Conservation (phyloP, 2,113 vertebrate species). For the Agelaius phoeniceus region DNA sequence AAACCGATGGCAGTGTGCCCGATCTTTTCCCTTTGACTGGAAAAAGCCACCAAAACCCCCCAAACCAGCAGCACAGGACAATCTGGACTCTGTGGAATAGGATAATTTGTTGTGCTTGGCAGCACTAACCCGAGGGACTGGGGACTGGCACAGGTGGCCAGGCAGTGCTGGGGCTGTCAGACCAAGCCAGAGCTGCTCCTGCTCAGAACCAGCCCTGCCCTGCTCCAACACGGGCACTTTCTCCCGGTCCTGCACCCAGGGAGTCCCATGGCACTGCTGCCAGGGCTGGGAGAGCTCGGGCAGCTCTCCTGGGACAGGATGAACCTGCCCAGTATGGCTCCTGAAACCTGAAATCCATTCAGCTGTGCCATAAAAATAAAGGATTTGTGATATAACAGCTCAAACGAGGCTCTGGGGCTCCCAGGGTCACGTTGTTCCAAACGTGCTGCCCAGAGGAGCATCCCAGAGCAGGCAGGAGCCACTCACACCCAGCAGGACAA, state of each 20-base stretch:
- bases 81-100: background rate
- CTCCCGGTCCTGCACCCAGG: fast-evolving
- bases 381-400: background rate
- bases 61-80: background rate
- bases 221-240: fast-evolving
- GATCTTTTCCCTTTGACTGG: background rate
- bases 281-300: fast-evolving
- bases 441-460: fast-evolving
- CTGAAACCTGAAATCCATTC: background rate
- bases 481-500: fast-evolving
- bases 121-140: background rate
- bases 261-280: fast-evolving
- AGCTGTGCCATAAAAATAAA: fast-evolving
- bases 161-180: background rate
- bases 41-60: background rate
- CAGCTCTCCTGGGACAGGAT: background rate
- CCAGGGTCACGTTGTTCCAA: fast-evolving
- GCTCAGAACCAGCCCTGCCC: background rate
- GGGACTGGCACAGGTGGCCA: background rate
- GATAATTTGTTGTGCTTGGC: background rate
- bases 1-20: constrained; percentile 6
- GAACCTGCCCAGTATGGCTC: background rate
- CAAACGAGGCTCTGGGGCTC: fast-evolving
- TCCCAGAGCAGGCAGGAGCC: fast-evolving
- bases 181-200: background rate